Base-by-base conservation (phyloP, 2,797 vertebrate species). In the Sternotherus odoratus region DNA sequence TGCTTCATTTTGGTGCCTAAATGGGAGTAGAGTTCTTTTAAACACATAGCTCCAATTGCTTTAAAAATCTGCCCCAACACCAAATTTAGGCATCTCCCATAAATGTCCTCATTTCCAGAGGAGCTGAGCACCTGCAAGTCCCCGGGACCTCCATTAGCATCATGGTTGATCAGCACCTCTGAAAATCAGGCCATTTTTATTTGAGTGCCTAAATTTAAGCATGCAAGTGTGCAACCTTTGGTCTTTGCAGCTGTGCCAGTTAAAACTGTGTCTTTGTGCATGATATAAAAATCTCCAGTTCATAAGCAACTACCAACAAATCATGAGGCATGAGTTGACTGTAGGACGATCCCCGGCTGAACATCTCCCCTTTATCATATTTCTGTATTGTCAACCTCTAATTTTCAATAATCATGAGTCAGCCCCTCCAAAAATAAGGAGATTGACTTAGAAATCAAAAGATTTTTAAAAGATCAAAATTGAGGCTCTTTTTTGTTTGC, bases 101-200 rank as follows among this genome's bases (percentile, higher is more conserved):
- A 12, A 56, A 30, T 21, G 54, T 24, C 26, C 26, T 1, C 69
- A 80, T 46, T 72, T 84, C 63, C 82, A 63, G 86, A 5, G 0
- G 0, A 28, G 26, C 0, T 2, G 74, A 69, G 5, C 75, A 28
- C 0, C 2, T 0, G 63, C 33, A 54, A 19, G 74, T 10, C 51
- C 33, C 1, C 0, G 43, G 49, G 69, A 36, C 0, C 0, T 57
- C 24, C 48, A n/a, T 49, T 17, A 4, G 17, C n/a, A 5, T 60
- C 56, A 30, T 57, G 88, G 5, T 12, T 21, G 21, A 23, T 43
- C 69, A 72, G 3, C 39, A 13, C 24, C 12, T 43, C 69, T 72
- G 24, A 39, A 60, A 26, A 39, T 13, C 23, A 12, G 69, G 69
- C 36, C 23, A 13, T 72, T 72, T 72, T 72, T 48, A 48, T 48